These are phyloP conservation scores for Campylomormyrus tamandua DNA, from an alignment of 2,113 vertebrate species.

Conservation along the genomic window DNA sequence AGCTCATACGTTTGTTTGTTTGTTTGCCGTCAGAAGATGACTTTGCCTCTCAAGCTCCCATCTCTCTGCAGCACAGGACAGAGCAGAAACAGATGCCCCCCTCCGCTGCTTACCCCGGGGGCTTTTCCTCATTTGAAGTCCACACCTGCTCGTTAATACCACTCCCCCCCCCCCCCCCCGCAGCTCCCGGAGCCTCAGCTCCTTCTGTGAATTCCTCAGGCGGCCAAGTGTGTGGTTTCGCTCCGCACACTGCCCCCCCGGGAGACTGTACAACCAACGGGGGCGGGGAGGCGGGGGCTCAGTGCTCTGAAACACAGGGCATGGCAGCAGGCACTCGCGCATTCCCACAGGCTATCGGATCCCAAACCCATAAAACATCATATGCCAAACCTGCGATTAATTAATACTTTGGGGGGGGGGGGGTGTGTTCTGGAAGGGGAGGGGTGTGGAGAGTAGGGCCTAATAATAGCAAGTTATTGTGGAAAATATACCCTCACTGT, in stretches of 20 bases:
- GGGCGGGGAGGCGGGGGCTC: neutral
- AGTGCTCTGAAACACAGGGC: neutral
- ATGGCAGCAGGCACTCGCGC: neutral
- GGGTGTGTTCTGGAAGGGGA: neutral
- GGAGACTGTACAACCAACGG: neutral
- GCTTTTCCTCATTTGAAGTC: conserved; percentile 44
- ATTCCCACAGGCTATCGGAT: neutral
- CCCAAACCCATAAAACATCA: conserved; percentile 8
- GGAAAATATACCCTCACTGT: conserved; percentile 47
- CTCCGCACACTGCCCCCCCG: neutral
- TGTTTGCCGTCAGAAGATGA: conserved; percentile 15
- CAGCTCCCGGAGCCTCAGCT: conserved; percentile 50
- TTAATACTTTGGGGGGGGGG: conserved; percentile 15
- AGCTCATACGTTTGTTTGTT: conserved; percentile 5
- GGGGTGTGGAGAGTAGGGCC: conserved; percentile 21
- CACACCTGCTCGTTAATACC: conserved; percentile 53
- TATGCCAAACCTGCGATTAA: conserved; percentile 21
- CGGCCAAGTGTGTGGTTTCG: conserved; percentile 35
- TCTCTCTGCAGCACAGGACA: neutral
- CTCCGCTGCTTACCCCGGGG: conserved; percentile 39
- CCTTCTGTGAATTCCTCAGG: conserved; percentile 47
- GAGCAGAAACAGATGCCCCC: conserved; percentile 41
- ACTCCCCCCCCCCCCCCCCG: conserved; percentile 33
- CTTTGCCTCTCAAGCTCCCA: neutral
- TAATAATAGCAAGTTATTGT: conserved; percentile 48